Evolutionary conservation across 2,888 invertebrate species (phyloP).

Genomic region (Omphaloscelis lunosa): DNA sequence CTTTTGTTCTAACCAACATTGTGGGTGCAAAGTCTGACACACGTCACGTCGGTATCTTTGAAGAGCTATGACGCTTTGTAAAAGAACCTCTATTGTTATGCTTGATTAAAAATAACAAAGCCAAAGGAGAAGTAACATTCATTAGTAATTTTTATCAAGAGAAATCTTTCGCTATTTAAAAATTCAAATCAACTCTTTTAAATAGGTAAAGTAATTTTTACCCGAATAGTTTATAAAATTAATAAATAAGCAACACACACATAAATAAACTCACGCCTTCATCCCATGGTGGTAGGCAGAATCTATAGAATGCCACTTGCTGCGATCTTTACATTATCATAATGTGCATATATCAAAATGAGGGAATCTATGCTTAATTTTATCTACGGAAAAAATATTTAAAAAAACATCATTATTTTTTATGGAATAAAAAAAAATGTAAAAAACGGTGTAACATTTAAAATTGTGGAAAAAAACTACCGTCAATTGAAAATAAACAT

Average conservation of each 20-base stretch:
- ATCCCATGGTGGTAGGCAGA: neutral
- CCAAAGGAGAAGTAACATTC: neutral
- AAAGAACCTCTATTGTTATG: conserved; percentile 33
- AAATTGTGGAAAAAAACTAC: too few relatives aligned
- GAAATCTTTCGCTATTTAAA: neutral
- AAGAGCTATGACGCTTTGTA: conserved; percentile 27
- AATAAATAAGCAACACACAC: conserved; percentile 12
- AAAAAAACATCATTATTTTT: too few relatives aligned
- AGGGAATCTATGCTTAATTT: too few relatives aligned
- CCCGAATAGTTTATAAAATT: conserved; percentile 9
- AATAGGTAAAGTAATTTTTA: neutral
- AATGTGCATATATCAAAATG: too few relatives aligned
- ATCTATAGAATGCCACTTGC: too few relatives aligned
- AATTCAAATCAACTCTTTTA: neutral
- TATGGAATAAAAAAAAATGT: too few relatives aligned
- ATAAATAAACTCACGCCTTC: neutral
- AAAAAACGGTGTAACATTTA: too few relatives aligned
- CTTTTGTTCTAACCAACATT: conserved; percentile 14
- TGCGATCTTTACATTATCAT: too few relatives aligned
- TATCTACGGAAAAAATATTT: too few relatives aligned
- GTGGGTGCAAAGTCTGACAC: conserved; percentile 11
- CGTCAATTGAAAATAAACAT: too few relatives aligned
- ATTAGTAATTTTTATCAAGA: conserved; percentile 10
- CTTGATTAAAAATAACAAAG: conserved; percentile 41
- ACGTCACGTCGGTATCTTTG: conserved; percentile 43